These are phyloP conservation scores for Crypturellus tataupa DNA, from an alignment of 2,797 vertebrate genomes.

Conservation along the genomic window DNA sequence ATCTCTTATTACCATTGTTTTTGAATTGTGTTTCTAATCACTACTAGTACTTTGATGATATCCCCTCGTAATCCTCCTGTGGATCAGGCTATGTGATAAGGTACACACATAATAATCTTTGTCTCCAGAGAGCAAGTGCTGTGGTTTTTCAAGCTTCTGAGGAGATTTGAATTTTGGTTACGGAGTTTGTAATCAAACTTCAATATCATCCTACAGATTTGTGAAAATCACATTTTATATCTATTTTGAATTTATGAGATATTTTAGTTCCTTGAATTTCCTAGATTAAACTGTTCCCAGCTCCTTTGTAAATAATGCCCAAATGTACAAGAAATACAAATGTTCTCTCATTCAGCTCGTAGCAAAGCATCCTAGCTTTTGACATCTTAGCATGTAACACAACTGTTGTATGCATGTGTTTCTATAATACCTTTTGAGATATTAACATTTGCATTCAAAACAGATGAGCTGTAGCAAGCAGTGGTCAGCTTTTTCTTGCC, in stretches of 20 bases:
- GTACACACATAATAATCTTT: not conserved
- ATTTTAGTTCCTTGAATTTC: not conserved
- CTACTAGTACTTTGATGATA: fast-evolving
- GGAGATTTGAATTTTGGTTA: not conserved
- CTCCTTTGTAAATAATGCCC: not conserved
- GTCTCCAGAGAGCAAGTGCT: not conserved
- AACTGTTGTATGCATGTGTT: fast-evolving
- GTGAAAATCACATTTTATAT: not conserved
- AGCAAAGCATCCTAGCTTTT: fast-evolving
- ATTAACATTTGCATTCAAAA: not conserved
- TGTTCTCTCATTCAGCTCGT: not conserved
- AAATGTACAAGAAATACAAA: not conserved
- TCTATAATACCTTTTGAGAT: not conserved
- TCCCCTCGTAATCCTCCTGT: not conserved
- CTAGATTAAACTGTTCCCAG: not conserved
- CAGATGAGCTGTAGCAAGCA: not conserved
- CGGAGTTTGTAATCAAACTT: not conserved
- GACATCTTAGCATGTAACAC: not conserved
- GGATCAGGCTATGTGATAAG: not conserved
- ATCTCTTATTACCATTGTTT: not conserved
- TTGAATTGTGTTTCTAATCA: not conserved
- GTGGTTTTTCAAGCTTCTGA: not conserved
- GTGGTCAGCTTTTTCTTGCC: not conserved
- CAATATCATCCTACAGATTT: not conserved
- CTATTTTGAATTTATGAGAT: not conserved